A percentile compares a stretch with the other conserved stretches of the same genome.
Conservation (phyloP, 2,113 vertebrate genomes). For the Tragulus kanchil region DNA sequence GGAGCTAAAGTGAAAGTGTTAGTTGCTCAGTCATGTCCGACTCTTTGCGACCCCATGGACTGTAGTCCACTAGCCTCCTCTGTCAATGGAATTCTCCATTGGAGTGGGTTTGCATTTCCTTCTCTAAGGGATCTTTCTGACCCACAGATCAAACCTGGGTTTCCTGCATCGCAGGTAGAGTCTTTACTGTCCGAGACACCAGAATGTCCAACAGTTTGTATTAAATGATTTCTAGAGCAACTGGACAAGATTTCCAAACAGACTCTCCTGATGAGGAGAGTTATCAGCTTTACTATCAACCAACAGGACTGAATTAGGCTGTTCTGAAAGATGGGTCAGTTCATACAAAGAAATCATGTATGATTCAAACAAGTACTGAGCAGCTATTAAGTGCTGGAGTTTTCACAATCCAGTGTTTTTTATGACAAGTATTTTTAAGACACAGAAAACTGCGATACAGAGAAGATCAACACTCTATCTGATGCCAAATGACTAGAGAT, state of each 20-base stretch:
- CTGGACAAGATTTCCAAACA: not conserved
- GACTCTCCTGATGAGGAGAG: not conserved
- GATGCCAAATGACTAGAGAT: not conserved
- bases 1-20: too few relatives aligned
- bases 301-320: not conserved
- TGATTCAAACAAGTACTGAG: not conserved
- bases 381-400: not conserved
- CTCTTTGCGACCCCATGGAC: too few relatives aligned
- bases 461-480: not conserved
- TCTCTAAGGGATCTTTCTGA: too few relatives aligned
- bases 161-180: too few relatives aligned
- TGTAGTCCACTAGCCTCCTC: too few relatives aligned
- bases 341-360: not conserved
- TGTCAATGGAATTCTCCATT: too few relatives aligned
- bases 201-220: not conserved
- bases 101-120: too few relatives aligned
- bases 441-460: slow-evolving; percentile 28
- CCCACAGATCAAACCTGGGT: too few relatives aligned
- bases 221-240: not conserved
- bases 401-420: not conserved
- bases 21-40: too few relatives aligned
- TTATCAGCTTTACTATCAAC: not conserved
- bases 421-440: slow-evolving; percentile 34
- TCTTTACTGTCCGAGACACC: too few relatives aligned
- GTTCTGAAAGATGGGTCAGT: not conserved